phyloP scores from a whole-genome alignment of 2,113 vertebrate species.

The Chiloscyllium plagiosum region DNA sequence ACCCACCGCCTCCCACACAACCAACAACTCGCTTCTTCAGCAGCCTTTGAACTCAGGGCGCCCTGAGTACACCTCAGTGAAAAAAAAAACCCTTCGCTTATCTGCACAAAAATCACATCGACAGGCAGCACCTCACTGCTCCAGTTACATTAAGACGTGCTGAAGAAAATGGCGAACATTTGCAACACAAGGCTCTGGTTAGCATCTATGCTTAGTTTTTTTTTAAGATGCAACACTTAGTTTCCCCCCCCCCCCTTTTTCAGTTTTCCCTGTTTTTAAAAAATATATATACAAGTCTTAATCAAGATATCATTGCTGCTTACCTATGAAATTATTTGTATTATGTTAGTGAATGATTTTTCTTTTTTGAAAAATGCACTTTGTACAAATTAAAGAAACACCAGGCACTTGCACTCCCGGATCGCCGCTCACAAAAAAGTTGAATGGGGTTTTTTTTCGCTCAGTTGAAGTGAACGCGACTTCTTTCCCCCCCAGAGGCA shows the following conservation, averaged over 20 bases:
- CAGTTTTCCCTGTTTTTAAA: not conserved
- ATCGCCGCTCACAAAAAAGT: conserved; percentile 19
- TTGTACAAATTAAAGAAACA: not conserved
- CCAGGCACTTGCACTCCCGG: not conserved
- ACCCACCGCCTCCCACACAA: conserved; percentile 6
- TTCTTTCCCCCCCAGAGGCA: not conserved
- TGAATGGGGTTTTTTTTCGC: conserved; percentile 28
- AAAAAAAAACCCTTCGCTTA: not conserved
- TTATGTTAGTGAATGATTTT: not conserved
- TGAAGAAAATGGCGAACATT: conserved; percentile 33
- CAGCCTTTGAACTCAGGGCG: not conserved
- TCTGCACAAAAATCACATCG: conserved; percentile 14
- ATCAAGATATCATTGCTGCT: not conserved
- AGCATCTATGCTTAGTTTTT: not conserved
- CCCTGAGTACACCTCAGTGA: not conserved
- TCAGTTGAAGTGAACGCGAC: conserved; percentile 13
- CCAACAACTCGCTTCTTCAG: conserved; percentile 4
- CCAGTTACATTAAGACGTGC: not conserved
- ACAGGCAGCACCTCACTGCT: not conserved
- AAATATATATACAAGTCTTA: no score
- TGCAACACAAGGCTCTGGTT: not conserved
- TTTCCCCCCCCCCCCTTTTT: no score
- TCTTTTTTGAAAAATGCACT: not conserved
- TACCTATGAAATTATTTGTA: not conserved
- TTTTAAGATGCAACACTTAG: not conserved